Percentiles rank a stretch among this genome's conserved stretches.
Evolutionary conservation across 2,797 vertebrate species (phyloP).

Genomic region (Merluccius polli): DNA sequence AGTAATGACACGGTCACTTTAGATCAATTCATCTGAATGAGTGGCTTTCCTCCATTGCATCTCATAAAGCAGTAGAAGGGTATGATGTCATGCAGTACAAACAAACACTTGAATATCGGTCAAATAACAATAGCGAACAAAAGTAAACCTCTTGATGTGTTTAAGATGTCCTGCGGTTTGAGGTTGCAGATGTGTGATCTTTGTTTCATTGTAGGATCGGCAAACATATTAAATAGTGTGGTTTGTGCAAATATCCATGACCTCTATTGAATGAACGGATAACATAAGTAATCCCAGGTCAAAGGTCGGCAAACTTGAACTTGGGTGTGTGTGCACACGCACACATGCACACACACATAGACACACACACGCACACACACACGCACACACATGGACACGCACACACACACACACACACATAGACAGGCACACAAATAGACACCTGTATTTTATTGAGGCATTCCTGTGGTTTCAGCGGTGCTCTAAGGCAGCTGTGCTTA

Average conservation of each 20-base stretch:
- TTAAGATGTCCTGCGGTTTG: background rate
- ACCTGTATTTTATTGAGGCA: slow-evolving; percentile 11
- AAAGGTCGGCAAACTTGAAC: background rate
- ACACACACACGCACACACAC: background rate
- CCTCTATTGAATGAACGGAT: background rate
- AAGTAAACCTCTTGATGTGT: background rate
- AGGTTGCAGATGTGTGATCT: background rate
- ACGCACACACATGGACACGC: background rate
- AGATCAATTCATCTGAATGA: too few species aligned
- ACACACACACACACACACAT: background rate
- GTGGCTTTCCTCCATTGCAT: too few species aligned
- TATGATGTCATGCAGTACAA: background rate
- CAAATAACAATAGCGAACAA: background rate
- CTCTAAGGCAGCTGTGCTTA: slow-evolving; percentile 34
- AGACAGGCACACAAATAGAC: background rate
- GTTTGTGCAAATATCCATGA: background rate
- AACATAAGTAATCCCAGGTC: background rate
- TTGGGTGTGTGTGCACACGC: background rate
- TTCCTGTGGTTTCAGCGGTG: slow-evolving; percentile 26
- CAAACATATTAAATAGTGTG: background rate
- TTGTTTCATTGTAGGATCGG: background rate
- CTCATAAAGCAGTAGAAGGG: too few species aligned
- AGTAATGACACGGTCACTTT: background rate
- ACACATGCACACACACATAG: too few species aligned
- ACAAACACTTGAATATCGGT: background rate